Base-by-base conservation (phyloP, 2,888 invertebrate genomes). In the Synergus umbraculus region DNA sequence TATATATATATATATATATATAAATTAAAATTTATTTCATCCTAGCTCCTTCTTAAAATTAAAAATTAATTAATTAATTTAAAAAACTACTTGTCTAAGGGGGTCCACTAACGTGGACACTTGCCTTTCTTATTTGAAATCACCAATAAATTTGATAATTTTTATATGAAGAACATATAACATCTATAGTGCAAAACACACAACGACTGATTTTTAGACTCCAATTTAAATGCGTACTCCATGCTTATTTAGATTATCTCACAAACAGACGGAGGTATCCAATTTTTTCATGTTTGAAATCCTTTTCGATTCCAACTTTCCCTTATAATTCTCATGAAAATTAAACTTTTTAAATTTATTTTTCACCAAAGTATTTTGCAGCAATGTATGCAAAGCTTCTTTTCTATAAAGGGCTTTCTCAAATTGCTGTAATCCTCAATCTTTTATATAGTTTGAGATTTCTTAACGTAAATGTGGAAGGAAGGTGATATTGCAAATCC, bases 401-500 rank as follows among this genome's bases (percentile, higher is more conserved):
- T 69, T 46, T 37, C 8, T 9, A 29, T 37, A n/a, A 29, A 5
- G 49, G 10, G 46, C 15, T 49, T 69, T 69, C 37, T n/a, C 29
- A 49, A 69, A 69, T 49, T 69, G 3, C 13, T 49, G 46, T 69
- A 49, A 69, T 49, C 29, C 29, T 69, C 49, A 69, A 69, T 46
- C 49, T 49, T 69, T 69, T 22, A 18, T 9, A 60, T 22, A 22
- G 60, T 60, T n/a, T 22, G 9, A 12, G 18, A 9, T 12, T 60
- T 60, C 60, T 22, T 22, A 60, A 60, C 60, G 22, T 12, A 12
- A 60, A 54, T 54, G 46, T 22, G 67, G 22, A 67, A 18, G 46
- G 22, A 15, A 44, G 18, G 67, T 44, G 46, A 44, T 67, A 67
- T 67, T 67, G 18, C 46, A 67, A 67, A 67, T 67, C 67, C 54